phyloP scores from a whole-genome alignment of 2,797 vertebrate genomes.

The Anguilla megastoma region DNA sequence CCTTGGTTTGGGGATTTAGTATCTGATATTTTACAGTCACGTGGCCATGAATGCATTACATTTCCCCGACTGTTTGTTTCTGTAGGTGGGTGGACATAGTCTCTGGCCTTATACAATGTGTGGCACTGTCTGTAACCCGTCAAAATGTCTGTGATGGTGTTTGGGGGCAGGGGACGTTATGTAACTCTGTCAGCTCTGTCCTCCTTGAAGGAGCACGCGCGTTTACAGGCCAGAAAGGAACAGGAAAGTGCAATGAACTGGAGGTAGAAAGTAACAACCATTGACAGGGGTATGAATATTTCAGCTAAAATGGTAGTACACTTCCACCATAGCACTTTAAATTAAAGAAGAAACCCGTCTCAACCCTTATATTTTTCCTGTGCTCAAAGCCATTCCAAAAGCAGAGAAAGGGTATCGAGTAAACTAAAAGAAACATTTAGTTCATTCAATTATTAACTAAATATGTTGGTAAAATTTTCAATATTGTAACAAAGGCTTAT shows the following conservation, averaged over 20 bases:
- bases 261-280: background rate
- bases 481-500: background rate
- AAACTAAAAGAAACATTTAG: background rate
- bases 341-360: background rate
- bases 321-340: constrained; percentile 1
- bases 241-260: background rate
- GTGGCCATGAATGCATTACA: background rate
- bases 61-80: background rate
- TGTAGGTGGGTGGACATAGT: background rate
- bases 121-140: background rate
- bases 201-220: background rate
- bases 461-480: background rate
- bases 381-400: background rate
- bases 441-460: background rate
- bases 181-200: background rate
- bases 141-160: background rate
- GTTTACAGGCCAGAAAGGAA: background rate
- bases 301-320: background rate
- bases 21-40: background rate
- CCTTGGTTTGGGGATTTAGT: background rate
- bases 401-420: background rate
- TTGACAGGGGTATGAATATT: constrained; percentile 12
- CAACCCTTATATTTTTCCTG: background rate
- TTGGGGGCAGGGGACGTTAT: background rate
- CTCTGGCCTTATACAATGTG: background rate